Evolutionary conservation across 2,113 vertebrate genomes (phyloP), one percentile per base, ranked within the genome.

Genomic region (Thamnaconus septentrionalis): DNA sequence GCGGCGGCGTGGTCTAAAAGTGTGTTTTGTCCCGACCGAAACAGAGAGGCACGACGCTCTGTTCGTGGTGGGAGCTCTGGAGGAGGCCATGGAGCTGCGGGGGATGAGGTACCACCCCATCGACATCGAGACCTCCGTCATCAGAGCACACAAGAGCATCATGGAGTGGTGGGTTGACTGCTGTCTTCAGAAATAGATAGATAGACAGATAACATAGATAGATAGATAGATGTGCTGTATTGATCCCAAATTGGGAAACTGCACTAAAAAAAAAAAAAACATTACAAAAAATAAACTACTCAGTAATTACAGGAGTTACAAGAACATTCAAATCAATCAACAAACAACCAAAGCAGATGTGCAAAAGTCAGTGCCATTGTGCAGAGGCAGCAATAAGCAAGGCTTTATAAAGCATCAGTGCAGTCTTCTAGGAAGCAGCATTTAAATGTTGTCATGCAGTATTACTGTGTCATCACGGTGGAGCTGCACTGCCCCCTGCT

Each of bases 81-180:
- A 99, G 58, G 97, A 99, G 90, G 96, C 97, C 87, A 98, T 99
- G 97, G 97, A 99, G 87, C 86, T 99, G 75, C 86, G 97, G 66
- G 97, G 97, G 31, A 99, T 99, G 97, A 88, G 97, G 66, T 99
- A 99, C 82, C 97, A 99, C 48, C 97, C 97, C 0, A 99, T 99
- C 31, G 97, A 99, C 91, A 99, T 99, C 5, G 97, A 99, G 89
- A 99, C 96, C 49, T 99, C 97, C 0, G 97, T 99, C 66, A 98
- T 97, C 76, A 92, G 97, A 51, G 94, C 97, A 0, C 97, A 99
- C 88, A 99, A 98, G 85, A 97, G 95, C 81, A 96, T 99, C 85
- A 96, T 97, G 10, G 97, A 99, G 85, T 99, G 97, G 97, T 99
- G 85, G 7, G 49, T 66, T 9, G 39, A 8, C 47, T 4, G 11